Evolutionary conservation across 23 tunicate species (phyloP).

Genomic region (Styela plicata): DNA sequence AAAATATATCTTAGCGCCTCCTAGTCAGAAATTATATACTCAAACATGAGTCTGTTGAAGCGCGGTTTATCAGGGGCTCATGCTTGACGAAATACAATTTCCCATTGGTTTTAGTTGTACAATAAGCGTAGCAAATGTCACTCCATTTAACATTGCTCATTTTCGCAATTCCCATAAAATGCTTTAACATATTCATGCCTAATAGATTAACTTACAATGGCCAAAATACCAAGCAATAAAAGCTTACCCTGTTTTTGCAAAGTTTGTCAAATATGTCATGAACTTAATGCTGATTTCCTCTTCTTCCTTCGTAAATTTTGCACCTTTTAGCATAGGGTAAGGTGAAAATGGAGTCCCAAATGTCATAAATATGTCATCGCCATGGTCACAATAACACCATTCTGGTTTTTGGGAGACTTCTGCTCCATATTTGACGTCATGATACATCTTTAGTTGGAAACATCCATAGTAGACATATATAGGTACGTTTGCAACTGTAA

Average conservation of each 20-base stretch:
- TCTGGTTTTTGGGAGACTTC: constrained; percentile 21
- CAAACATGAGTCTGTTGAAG: too few relatives aligned
- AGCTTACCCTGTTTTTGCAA: constrained; percentile 41
- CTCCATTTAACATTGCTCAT: too few relatives aligned
- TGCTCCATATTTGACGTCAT: constrained; percentile 19
- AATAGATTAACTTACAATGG: too few relatives aligned
- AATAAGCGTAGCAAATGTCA: too few relatives aligned
- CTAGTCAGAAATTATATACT: too few relatives aligned
- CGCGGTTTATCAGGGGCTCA: too few relatives aligned
- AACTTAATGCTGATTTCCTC: constrained; percentile 28
- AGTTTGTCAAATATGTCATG: constrained; percentile 43
- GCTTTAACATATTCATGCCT: too few relatives aligned
- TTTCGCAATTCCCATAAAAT: too few relatives aligned
- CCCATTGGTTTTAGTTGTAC: too few relatives aligned
- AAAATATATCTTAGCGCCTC: too few relatives aligned
- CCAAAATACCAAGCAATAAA: too few relatives aligned
- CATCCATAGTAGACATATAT: constrained; percentile 7
- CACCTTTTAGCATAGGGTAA: neutral
- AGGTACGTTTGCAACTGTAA: neutral
- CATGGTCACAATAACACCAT: constrained; percentile 18
- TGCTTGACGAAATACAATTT: too few relatives aligned
- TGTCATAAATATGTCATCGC: constrained; percentile 29
- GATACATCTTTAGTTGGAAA: constrained; percentile 11
- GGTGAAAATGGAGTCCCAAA: constrained; percentile 39
- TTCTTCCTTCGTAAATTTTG: constrained; percentile 29